Base-by-base conservation (phyloP, 2,888 invertebrate genomes). In the Epistrophella euchroma region DNA sequence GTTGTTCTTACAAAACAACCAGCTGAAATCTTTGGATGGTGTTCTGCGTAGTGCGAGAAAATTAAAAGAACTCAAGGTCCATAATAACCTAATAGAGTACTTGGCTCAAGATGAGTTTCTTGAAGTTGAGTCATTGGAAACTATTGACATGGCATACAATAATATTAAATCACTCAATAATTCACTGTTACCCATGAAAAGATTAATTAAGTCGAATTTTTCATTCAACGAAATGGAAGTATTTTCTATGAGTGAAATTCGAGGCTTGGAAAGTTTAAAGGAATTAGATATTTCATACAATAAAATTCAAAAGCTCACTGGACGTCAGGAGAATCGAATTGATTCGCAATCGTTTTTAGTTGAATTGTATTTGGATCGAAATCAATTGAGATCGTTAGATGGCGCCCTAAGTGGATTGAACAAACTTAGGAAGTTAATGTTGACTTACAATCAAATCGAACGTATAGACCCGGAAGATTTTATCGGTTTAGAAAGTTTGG, bases 191-290 rank as follows among this genome's bases (percentile, higher is more conserved):
- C 95, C 95, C 52, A 92, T 97, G 68, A 94, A 94, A 88, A 94
- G 95, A 11, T 92, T 97, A 25, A 94, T 94, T 87, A 94, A 94
- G 88, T 93, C 96, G 55, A 97, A 97, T 92, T 93, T 97, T 83
- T 96, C 96, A 0, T 95, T 95, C 90, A 97, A 97, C 90, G 93
- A 94, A 47, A 93, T 97, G 76, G 93, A 94, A 1, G 96, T 96
- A 89, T 97, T 97, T 92, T 96, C 96, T 0, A 94, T 97, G 90
- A 95, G 96, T 91, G 96, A 97, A 91, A 94, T 97, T 58, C 95
- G 95, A 77, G 97, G 97, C 0, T 92, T 97, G 79, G 94, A 94
- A 88, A 94, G 94, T 87, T 92, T 97, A n/a, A 94, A 94, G 62
- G 93, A 95, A 17, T 94, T 97, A 74, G 97, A 97, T 92, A 93